phyloP scores from a whole-genome alignment of 2,113 vertebrate genomes.

The Lucifuga dentata region DNA sequence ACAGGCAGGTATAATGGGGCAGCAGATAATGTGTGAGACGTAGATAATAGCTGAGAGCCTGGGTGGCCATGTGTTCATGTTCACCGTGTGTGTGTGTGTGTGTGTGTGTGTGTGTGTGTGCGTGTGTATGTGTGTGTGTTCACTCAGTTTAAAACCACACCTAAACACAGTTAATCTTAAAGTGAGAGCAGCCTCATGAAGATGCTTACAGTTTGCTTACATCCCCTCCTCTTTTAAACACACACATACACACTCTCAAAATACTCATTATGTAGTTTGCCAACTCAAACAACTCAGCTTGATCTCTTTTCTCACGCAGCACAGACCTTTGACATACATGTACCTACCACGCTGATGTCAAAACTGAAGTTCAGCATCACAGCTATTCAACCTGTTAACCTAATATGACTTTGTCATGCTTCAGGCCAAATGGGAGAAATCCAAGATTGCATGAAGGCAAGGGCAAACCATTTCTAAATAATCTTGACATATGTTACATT shows the following conservation, averaged over 20 bases:
- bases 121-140: conserved; percentile 1
- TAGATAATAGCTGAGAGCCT: conserved; percentile 59
- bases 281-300: conserved; percentile 31
- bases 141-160: conserved; percentile 21
- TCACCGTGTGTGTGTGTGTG: too few relatives aligned
- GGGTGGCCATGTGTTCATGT: conserved; percentile 36
- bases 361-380: conserved; percentile 46
- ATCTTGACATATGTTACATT: too few relatives aligned
- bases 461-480: too few relatives aligned
- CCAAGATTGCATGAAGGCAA: too few relatives aligned
- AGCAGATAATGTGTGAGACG: conserved; percentile 50
- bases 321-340: too few relatives aligned
- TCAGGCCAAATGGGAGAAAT: conserved; percentile 22
- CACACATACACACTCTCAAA: background rate
- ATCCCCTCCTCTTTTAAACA: conserved; percentile 7
- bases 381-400: conserved; percentile 47
- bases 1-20: conserved; percentile 50
- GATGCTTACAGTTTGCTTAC: background rate
- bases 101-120: background rate
- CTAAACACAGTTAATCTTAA: conserved; percentile 28
- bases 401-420: conserved; percentile 34
- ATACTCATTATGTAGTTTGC: background rate
- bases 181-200: conserved; percentile 4
- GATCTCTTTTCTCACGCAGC: conserved; percentile 36
- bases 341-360: conserved; percentile 24